These are phyloP conservation scores for Rhabdophis nuchalis DNA, from an alignment of 2,797 vertebrate species.

Conservation along the genomic window DNA sequence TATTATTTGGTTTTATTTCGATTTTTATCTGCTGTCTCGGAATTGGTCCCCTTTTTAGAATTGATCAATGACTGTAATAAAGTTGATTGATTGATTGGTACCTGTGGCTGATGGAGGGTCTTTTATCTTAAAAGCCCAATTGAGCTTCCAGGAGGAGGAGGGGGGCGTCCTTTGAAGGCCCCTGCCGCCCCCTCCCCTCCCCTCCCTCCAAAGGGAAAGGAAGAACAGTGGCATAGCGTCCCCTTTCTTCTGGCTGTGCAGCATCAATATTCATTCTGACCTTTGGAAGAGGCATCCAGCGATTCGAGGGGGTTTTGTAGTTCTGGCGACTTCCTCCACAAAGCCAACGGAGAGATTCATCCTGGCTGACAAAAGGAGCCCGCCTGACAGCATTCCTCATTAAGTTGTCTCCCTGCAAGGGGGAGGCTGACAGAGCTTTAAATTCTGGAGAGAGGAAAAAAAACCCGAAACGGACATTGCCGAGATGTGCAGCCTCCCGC, in stretches of 20 bases:
- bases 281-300: not conserved
- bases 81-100: not conserved
- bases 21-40: not conserved
- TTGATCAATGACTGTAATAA: not conserved
- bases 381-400: conserved; percentile 3
- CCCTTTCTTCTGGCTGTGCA: not conserved
- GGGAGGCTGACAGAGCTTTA: not conserved
- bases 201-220: not conserved
- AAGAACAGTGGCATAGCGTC: not conserved
- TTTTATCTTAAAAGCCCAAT: not conserved
- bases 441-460: rapidly evolving
- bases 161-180: not conserved
- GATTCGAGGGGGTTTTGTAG: not conserved
- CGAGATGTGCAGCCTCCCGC: conserved; percentile 1
- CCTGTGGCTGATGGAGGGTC: not conserved
- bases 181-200: too few relatives aligned
- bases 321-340: rapidly evolving
- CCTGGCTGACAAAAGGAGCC: not conserved
- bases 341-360: not conserved
- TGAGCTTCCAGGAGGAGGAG: not conserved
- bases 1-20: not conserved
- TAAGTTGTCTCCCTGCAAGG: rapidly evolving
- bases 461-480: not conserved
- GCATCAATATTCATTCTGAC: not conserved
- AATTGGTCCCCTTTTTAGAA: not conserved